A percentile compares a stretch with the other conserved stretches of the same genome.
These are phyloP conservation scores for Eremophila alpestris DNA, from an alignment of 2,797 vertebrate genomes.

Conservation along the genomic window DNA sequence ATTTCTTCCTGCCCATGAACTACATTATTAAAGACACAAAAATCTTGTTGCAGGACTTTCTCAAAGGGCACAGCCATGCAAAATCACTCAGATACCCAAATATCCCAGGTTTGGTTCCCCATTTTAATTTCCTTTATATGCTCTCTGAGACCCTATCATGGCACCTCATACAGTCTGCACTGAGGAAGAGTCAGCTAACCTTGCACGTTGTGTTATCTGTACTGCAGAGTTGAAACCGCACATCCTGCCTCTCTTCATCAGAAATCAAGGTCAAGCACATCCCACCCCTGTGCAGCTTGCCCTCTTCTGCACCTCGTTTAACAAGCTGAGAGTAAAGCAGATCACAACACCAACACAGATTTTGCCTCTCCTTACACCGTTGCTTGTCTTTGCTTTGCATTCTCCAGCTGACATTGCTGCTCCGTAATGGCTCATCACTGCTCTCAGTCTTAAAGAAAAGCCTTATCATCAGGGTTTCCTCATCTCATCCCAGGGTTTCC, in stretches of 20 bases:
- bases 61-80: not conserved
- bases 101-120: not conserved
- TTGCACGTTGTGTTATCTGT: not conserved
- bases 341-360: rapidly evolving
- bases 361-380: not conserved
- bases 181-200: not conserved
- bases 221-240: not conserved
- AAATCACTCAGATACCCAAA: not conserved
- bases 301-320: not conserved
- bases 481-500: not conserved
- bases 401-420: not conserved
- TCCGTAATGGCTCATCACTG: rapidly evolving
- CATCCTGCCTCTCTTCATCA: not conserved
- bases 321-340: not conserved
- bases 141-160: not conserved
- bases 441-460: not conserved
- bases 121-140: not conserved
- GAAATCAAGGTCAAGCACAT: not conserved
- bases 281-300: not conserved
- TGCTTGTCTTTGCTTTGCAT: not conserved
- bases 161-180: not conserved
- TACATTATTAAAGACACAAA: not conserved
- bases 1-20: not conserved
- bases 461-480: not conserved
- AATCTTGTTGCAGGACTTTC: not conserved